Evolutionary conservation across 1,140 invertebrate genomes (phyloP).

Genomic region (Drosophila burlai): DNA sequence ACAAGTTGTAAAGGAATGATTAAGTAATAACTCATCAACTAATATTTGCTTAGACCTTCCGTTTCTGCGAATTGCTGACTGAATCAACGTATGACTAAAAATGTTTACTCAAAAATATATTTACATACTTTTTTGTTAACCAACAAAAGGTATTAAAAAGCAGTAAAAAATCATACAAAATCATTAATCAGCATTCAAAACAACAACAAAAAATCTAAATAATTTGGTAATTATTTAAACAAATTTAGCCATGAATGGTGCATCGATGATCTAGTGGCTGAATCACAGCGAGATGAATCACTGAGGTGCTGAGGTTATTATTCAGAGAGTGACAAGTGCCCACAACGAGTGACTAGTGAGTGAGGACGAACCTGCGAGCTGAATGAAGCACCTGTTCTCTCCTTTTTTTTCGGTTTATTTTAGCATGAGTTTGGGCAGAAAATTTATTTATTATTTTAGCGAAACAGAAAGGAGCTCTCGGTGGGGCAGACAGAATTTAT

Average conservation of each 20-base stretch:
- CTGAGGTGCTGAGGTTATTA: neutral
- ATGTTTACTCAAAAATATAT: neutral
- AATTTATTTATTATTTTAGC: conserved; percentile 46
- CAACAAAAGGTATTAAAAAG: neutral
- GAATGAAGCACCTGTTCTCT: conserved; percentile 72
- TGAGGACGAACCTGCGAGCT: conserved; percentile 66
- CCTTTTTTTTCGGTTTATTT: conserved; percentile 25
- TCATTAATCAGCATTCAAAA: neutral
- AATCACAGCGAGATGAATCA: conserved; percentile 21
- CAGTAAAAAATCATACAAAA: neutral
- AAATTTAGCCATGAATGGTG: conserved; percentile 8
- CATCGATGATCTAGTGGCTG: conserved; percentile 27
- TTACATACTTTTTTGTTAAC: neutral
- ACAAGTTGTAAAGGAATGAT: neutral
- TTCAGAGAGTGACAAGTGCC: neutral
- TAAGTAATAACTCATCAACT: no score
- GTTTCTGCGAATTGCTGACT: conserved; percentile 3
- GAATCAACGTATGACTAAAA: conserved; percentile 1
- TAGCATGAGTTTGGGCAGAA: conserved; percentile 40
- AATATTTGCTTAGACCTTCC: neutral
- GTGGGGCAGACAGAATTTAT: conserved; percentile 10
- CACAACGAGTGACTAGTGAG: neutral
- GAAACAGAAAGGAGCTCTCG: conserved; percentile 2
- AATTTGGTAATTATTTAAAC: conserved; percentile 3
- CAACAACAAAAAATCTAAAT: neutral